Conservation (phyloP, 35 echinoderm and acorn worm species). For the Nesometra sesokonis region DNA sequence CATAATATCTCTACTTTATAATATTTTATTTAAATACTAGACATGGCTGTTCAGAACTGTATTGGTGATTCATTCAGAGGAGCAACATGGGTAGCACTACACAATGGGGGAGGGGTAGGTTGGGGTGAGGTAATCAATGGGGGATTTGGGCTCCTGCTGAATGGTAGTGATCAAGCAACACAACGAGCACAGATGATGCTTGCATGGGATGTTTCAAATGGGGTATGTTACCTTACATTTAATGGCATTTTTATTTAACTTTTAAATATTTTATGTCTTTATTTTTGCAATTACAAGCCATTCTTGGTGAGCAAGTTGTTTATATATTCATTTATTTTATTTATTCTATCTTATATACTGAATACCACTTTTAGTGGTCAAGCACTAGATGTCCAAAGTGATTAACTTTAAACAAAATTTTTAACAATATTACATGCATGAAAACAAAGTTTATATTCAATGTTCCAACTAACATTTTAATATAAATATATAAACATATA, state of each 20-base stretch:
- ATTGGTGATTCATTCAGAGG: conserved; percentile 98
- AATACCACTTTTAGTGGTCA: not conserved
- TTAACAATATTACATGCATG: too few relatives aligned
- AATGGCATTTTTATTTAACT: not conserved
- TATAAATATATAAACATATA: too few relatives aligned
- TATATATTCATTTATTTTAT: not conserved
- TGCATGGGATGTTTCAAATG: conserved; percentile 95
- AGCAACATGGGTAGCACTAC: conserved; percentile 92
- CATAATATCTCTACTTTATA: not conserved
- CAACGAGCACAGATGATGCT: conserved; percentile 78
- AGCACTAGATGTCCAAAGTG: too few relatives aligned
- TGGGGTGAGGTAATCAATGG: conserved; percentile 98
- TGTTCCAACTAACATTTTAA: too few relatives aligned
- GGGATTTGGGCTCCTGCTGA: conserved; percentile 87
- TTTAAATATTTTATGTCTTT: not conserved
- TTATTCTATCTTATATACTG: not conserved
- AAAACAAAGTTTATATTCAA: too few relatives aligned
- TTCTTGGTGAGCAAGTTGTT: too few relatives aligned
- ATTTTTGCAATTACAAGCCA: not conserved
- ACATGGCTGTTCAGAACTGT: conserved; percentile 98
- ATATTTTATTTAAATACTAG: conserved; percentile 13
- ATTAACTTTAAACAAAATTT: too few relatives aligned
- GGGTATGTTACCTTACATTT: conserved; percentile 22
- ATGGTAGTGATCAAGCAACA: conserved; percentile 59
- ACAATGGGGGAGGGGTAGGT: conserved; percentile 92